Evolutionary conservation across 2,797 vertebrate species (phyloP).

Genomic region (Onychomys torridus): DNA sequence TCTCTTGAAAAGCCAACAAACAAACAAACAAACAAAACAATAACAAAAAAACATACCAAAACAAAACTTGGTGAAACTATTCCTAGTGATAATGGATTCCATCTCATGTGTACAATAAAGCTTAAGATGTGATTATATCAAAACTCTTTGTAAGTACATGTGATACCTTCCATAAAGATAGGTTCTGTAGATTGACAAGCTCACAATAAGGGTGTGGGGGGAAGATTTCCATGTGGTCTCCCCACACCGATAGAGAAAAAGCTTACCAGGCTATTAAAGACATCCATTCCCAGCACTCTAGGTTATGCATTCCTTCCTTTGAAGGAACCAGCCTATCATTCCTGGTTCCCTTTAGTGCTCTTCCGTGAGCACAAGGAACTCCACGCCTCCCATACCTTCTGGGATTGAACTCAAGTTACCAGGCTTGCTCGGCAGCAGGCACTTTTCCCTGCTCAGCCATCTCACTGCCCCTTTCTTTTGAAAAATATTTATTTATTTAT

Average conservation of each 20-base stretch:
- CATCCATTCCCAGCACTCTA: too few relatives aligned
- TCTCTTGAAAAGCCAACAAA: too few relatives aligned
- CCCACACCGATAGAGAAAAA: not conserved
- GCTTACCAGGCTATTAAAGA: not conserved
- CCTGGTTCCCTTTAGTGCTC: not conserved
- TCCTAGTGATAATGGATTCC: not conserved
- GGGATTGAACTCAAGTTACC: not conserved
- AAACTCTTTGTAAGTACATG: not conserved
- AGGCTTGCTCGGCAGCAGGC: not conserved
- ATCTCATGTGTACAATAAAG: not conserved
- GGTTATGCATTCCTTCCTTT: not conserved
- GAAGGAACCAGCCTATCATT: not conserved
- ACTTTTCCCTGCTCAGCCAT: not conserved
- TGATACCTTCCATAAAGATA: not conserved
- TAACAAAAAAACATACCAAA: too few relatives aligned
- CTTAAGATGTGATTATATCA: not conserved
- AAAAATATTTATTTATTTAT: not conserved
- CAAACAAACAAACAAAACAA: too few relatives aligned
- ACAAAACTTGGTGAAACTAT: not conserved
- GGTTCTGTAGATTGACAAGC: not conserved
- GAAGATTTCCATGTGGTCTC: not conserved
- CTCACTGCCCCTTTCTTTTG: not conserved
- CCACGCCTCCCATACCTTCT: not conserved
- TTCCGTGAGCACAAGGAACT: not conserved
- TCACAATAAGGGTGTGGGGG: not conserved